Conservation (phyloP, 2,113 vertebrate genomes). For the Diphyllodes magnificus region DNA sequence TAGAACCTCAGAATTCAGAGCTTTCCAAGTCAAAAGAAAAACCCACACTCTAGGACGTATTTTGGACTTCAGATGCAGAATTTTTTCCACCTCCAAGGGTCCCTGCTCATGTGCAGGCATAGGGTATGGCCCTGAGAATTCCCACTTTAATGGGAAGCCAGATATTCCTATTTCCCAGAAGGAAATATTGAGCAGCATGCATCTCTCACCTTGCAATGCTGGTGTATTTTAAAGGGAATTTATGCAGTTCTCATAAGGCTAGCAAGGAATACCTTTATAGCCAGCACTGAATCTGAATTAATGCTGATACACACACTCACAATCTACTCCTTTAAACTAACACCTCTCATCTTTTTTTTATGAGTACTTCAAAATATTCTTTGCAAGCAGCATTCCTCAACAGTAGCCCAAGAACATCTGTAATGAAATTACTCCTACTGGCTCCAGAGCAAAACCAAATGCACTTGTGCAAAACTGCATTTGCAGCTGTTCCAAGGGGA, state of each 20-base stretch:
- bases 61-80: not conserved
- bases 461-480: slow-evolving; percentile 16
- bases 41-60: rapidly evolving
- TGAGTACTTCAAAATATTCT: not conserved
- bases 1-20: not conserved
- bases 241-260: not conserved
- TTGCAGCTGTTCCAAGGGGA: not conserved
- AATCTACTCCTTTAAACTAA: not conserved
- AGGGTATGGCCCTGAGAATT: not conserved
- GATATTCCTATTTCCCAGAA: not conserved
- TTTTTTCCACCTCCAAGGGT: not conserved
- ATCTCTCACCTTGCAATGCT: not conserved
- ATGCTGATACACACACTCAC: not conserved
- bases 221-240: not conserved
- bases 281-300: not conserved
- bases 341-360: not conserved
- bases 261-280: not conserved
- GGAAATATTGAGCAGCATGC: not conserved
- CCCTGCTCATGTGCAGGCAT: not conserved
- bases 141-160: not conserved
- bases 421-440: not conserved
- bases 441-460: not conserved
- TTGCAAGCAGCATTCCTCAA: not conserved
- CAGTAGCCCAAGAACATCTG: not conserved
- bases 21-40: not conserved